A percentile compares a stretch with the other conserved stretches of the same genome.
These are phyloP conservation scores for Argopecten irradians DNA, from an alignment of 1,140 invertebrate species.

Conservation along the genomic window DNA sequence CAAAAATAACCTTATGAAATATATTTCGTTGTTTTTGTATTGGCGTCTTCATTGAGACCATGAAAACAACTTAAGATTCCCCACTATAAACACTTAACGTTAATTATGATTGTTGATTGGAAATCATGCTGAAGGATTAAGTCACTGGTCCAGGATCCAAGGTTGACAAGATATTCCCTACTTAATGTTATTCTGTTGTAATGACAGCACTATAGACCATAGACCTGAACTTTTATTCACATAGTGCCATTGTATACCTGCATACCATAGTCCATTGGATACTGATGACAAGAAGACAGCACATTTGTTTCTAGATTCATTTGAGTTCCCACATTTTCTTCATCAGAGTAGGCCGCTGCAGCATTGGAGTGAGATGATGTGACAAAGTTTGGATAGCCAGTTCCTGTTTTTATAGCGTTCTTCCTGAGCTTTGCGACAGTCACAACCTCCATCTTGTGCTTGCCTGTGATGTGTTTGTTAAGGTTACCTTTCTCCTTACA, in stretches of 20 bases:
- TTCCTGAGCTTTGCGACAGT: not conserved
- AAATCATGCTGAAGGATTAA: too few species aligned
- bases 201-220: too few species aligned
- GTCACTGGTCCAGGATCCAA: too few species aligned
- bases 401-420: not conserved
- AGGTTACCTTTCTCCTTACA: constrained; percentile 38
- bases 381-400: constrained; percentile 1
- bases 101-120: too few species aligned
- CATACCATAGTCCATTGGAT: not conserved
- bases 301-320: not conserved
- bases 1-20: too few species aligned
- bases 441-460: constrained; percentile 37
- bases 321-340: not conserved
- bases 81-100: too few species aligned
- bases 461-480: constrained; percentile 35
- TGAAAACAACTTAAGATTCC: too few species aligned
- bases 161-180: too few species aligned
- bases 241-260: not conserved
- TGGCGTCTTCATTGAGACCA: too few species aligned
- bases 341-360: not conserved
- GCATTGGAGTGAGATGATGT: not conserved
- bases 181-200: too few species aligned
- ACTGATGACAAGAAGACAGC: not conserved
- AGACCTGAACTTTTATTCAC: too few species aligned
- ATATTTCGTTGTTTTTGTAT: too few species aligned